These are phyloP conservation scores for Etia nguti DNA, from an alignment of 2,113 vertebrate genomes.

Conservation along the genomic window DNA sequence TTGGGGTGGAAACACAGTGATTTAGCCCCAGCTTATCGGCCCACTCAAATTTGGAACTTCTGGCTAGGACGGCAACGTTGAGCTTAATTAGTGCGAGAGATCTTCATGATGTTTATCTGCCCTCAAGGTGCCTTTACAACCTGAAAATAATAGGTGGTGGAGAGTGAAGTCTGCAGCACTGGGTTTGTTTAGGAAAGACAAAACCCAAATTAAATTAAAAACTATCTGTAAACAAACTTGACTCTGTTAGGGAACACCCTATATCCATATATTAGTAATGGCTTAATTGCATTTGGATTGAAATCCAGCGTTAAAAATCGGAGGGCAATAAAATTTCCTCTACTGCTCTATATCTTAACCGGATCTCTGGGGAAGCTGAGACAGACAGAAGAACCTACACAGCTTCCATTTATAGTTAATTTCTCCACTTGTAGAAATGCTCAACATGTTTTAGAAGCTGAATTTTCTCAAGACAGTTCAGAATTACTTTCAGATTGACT, in stretches of 20 bases:
- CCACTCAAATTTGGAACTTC: constrained; percentile 35
- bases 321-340: background rate
- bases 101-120: constrained; percentile 36
- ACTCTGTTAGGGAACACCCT: background rate
- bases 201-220: background rate
- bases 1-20: constrained; percentile 22
- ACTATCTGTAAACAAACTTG: background rate
- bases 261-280: background rate
- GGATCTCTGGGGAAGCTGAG: background rate
- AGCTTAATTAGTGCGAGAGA: constrained; percentile 37
- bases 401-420: background rate
- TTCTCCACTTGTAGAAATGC: background rate
- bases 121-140: constrained; percentile 5
- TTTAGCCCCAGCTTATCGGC: constrained; percentile 20
- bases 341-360: background rate
- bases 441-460: background rate
- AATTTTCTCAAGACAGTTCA: background rate
- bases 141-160: constrained; percentile 18
- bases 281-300: background rate
- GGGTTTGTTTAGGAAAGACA: background rate
- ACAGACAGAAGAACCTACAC: background rate
- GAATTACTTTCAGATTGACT: background rate
- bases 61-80: constrained; percentile 13
- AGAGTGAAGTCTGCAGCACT: background rate
- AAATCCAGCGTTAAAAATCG: background rate